A percentile compares a stretch with the other conserved stretches of the same genome.
Evolutionary conservation across 1,140 invertebrate species (phyloP).

Genomic region (Danaus melanippus): DNA sequence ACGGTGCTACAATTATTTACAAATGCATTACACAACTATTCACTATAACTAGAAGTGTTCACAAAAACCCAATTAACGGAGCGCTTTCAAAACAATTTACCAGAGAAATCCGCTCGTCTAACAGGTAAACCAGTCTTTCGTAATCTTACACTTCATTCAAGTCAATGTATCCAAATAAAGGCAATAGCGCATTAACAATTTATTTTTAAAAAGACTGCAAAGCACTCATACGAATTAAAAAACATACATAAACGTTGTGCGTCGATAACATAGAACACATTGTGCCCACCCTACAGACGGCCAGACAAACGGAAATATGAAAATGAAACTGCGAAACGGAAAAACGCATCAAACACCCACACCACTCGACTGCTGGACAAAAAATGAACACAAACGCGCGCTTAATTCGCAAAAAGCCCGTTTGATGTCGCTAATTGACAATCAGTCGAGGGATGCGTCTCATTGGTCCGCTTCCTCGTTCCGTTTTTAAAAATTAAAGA

Average conservation of each 20-base stretch:
- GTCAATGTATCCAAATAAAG: conserved; percentile 18
- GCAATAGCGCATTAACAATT: conserved; percentile 14
- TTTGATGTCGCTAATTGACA: conserved; percentile 72
- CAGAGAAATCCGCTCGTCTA: conserved; percentile 11
- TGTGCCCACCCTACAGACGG: conserved; percentile 44
- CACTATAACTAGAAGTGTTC: no score
- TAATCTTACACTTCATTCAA: conserved; percentile 18
- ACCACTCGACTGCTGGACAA: conserved; percentile 50
- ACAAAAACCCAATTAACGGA: no score
- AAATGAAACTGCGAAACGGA: conserved; percentile 65
- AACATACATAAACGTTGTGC: conserved; percentile 44
- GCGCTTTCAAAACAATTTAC: no score
- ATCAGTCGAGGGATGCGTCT: conserved; percentile 66
- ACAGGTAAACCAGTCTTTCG: conserved; percentile 13
- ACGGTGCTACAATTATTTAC: no score
- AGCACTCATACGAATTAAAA: conserved; percentile 60
- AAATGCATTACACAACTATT: no score
- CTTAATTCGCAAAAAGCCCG: conserved; percentile 72
- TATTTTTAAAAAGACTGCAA: conserved; percentile 31
- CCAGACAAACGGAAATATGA: conserved; percentile 69
- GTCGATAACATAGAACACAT: conserved; percentile 42
- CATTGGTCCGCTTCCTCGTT: conserved; percentile 63
- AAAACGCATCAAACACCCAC: conserved; percentile 59
- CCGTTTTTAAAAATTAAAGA: conserved; percentile 70
- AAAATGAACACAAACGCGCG: conserved; percentile 64